Evolutionary conservation across 2,797 vertebrate species (phyloP).

Genomic region (Chiloscyllium punctatum): DNA sequence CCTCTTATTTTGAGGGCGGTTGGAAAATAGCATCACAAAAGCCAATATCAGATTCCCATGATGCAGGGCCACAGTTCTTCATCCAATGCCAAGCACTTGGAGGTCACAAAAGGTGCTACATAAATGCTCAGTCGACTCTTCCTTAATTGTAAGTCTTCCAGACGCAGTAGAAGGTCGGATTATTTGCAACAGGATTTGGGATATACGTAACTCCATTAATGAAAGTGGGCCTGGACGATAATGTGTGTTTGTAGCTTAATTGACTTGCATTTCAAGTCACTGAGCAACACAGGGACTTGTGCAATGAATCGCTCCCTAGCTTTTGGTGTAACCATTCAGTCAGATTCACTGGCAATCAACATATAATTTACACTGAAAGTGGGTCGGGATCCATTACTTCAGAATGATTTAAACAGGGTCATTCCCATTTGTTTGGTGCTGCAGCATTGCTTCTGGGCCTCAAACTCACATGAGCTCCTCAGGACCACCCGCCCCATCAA

Average conservation of each 20-base stretch:
- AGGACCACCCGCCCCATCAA: slow-evolving; percentile 38
- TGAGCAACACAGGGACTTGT: neutral
- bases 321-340: neutral
- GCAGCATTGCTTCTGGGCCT: slow-evolving; percentile 62
- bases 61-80: too few species aligned
- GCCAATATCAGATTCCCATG: too few species aligned
- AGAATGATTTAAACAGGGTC: neutral
- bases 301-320: neutral
- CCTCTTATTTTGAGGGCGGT: too few species aligned
- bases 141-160: neutral
- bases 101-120: neutral
- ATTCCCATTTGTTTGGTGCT: neutral
- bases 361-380: neutral
- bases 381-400: neutral
- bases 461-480: slow-evolving; percentile 67
- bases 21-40: too few species aligned
- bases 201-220: neutral
- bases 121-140: neutral
- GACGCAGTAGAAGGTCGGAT: neutral
- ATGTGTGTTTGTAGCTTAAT: neutral
- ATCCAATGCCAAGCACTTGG: too few species aligned
- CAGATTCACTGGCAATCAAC: neutral
- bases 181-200: neutral
- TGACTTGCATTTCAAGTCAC: neutral
- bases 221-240: neutral